Percentiles rank a stretch among this genome's conserved stretches.
phyloP scores from a whole-genome alignment of 2,888 invertebrate genomes.

The Exephanes ischioxanthus region DNA sequence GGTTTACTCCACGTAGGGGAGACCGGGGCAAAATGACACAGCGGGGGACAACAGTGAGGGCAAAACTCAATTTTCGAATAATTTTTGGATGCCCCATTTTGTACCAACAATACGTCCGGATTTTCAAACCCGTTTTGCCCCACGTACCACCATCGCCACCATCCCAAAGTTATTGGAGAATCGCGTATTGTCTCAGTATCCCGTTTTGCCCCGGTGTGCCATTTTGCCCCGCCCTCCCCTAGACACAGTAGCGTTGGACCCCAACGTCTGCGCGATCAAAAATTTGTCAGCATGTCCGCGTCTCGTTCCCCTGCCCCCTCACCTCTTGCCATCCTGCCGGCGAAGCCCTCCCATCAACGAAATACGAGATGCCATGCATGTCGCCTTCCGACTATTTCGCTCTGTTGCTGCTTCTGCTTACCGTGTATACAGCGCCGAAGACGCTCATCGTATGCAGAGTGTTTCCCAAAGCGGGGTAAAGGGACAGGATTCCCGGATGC shows the following conservation, averaged over 20 bases:
- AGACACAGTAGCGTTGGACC: background rate
- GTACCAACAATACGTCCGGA: no score
- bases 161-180: no score
- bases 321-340: conserved; percentile 32
- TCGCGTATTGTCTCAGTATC: no score
- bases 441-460: conserved; percentile 40
- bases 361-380: conserved; percentile 74
- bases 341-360: conserved; percentile 23
- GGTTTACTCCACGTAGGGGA: background rate
- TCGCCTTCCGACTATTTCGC: conserved; percentile 66
- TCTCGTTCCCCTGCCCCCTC: background rate
- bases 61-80: no score
- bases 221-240: no score
- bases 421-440: conserved; percentile 39
- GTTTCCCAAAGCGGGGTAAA: conserved; percentile 35
- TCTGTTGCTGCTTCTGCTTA: conserved; percentile 50
- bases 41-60: no score
- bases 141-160: no score
- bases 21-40: no score
- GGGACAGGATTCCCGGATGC: conserved; percentile 64
- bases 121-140: no score
- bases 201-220: no score
- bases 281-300: conserved; percentile 7
- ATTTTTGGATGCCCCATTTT: no score
- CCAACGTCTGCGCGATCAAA: background rate